Evolutionary conservation across 2,797 vertebrate genomes (phyloP), one percentile per base, ranked within the genome.

Genomic region (Leucoraja ocellata): DNA sequence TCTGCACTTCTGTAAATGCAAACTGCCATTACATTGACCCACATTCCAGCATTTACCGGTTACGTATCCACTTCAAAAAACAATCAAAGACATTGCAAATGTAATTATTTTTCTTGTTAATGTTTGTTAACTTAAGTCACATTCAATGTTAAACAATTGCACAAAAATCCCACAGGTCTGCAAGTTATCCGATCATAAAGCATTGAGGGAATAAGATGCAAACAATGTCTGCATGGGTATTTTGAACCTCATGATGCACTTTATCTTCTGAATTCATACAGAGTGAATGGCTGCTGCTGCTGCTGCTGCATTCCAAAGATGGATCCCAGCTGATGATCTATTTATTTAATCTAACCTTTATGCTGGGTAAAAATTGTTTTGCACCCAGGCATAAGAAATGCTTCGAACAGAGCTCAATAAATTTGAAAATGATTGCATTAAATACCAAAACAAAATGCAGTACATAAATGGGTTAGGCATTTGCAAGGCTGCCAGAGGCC

Each of bases 101-200:
- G 21, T 23, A 88, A 36, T 68, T 21, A 68, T 71, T 91, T 16
- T 10, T 28, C 4, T 11, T 28, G 63, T 61, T 86, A 61, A 80
- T 36, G 54, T 10, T 73, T 91, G 8, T 74, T 91, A 73, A 46
- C 90, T 91, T 91, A 74, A 91, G 36, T 91, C 39, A 28, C 90
- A 65, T 91, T 91, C 36, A 91, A 65, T 21, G 46, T 23, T 73
- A 11, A 91, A 46, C 73, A 25, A 46, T 74, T 91, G 68, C 90
- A 73, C 36, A 9, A 74, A 91, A 91, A 54, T 68, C 65, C 68
- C 5, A 46, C 21, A 1, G 68, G 5, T 46, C 68, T 74, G 90
- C 18, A 91, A 74, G 36, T 91, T 91, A 68, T 21, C 18, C 73
- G 68, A 74, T 13, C 36, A 1, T 91, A 74, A 74, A 91, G 46